A percentile compares a stretch with the other conserved stretches of the same genome.
These are phyloP conservation scores for Hyles lineata DNA, from an alignment of 2,888 invertebrate genomes.

Conservation along the genomic window DNA sequence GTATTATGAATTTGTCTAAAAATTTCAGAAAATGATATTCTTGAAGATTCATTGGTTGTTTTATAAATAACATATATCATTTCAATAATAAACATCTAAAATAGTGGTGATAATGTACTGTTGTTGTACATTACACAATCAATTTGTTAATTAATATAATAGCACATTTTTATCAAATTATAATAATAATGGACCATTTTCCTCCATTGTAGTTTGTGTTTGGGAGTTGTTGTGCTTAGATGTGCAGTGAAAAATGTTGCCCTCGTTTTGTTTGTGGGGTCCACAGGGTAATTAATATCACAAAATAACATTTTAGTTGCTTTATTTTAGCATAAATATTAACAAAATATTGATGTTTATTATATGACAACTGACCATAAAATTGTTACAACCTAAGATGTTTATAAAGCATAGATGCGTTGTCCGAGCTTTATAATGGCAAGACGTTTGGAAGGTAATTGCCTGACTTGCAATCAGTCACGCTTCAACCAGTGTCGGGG, in stretches of 20 bases:
- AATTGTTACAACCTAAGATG: too few relatives aligned
- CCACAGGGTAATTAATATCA: constrained; percentile 43
- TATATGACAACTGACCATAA: neutral
- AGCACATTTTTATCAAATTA: constrained; percentile 22
- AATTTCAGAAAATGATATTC: too few relatives aligned
- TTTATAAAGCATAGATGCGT: too few relatives aligned
- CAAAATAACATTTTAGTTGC: neutral
- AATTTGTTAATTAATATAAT: constrained; percentile 23
- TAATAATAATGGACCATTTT: constrained; percentile 21
- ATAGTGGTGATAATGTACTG: neutral
- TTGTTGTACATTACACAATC: neutral
- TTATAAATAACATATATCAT: too few relatives aligned
- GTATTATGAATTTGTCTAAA: too few relatives aligned
- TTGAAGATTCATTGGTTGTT: too few relatives aligned
- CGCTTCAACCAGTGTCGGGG: too few relatives aligned
- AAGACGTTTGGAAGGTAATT: too few relatives aligned
- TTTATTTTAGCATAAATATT: too few relatives aligned
- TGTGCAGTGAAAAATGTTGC: constrained; percentile 50
- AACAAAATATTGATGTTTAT: neutral
- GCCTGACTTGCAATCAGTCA: too few relatives aligned
- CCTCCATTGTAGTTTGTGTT: constrained; percentile 21
- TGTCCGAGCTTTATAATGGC: too few relatives aligned
- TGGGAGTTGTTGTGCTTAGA: constrained; percentile 8
- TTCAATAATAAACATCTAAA: too few relatives aligned
- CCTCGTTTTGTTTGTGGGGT: constrained; percentile 58